Evolutionary conservation across 2,113 vertebrate species (phyloP), one percentile per base, ranked within the genome.

Genomic region (Tenrec ecaudatus): DNA sequence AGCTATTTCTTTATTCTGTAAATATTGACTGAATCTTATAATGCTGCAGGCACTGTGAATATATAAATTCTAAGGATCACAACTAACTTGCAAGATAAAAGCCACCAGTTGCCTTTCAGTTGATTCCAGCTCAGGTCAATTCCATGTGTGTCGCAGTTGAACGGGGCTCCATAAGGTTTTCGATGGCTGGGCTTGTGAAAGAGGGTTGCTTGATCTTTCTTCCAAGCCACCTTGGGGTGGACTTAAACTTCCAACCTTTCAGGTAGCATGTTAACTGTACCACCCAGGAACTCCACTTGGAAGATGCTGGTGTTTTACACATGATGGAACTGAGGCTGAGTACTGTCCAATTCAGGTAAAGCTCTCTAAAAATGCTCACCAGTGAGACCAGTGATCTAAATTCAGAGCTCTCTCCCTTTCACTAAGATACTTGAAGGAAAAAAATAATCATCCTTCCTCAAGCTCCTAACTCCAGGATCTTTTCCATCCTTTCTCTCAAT

Each of bases 1-100:
- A 85, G 12, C 85, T 47, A 62, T 82, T 85, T 92, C n/a, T 47
- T 78, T 47, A 62, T 27, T 76, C 33, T 80, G 47, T 22, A 91
- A 84, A 75, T 80, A 47, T 76, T 92, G 82, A 77, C 31, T 14
- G 9, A 93, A 31, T 75, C 17, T 89, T 31, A 68, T 38, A 47
- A 14, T 53, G 62, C 16, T 43, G 14, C 8, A 80, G 53, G 76
- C 6, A 47, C 47, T 80, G 3, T 64, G 76, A 11, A 6, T 71
- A n/a, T 43, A 12, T 82, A 77, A 73, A 58, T 69, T 76, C 16
- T 79, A 82, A 29, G 40, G 82, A 68, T 78, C 53, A 62, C 17
- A 78, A 53, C 36, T 62, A 83, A 71, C n/a, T 71, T 71, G 69
- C 6, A 71, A n/a, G 69, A 33, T 71, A 71, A 71, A 33, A 6